Percentiles rank a stretch among this genome's conserved stretches.
phyloP scores from a whole-genome alignment of 2,797 vertebrate genomes.

The Phrynocephalus vlangalii region DNA sequence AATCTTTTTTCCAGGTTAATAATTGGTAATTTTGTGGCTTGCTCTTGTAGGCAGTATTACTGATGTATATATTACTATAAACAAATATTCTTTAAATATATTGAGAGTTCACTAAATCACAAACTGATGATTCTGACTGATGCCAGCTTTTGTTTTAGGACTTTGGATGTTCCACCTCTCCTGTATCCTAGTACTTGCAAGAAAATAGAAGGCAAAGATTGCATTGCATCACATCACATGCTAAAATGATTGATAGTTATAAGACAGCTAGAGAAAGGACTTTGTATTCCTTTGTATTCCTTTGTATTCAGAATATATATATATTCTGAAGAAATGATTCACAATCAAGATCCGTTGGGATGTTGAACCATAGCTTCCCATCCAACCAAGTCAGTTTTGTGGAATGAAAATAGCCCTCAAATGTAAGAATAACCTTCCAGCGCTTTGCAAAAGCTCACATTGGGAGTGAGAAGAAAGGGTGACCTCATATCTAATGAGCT shows the following conservation, averaged over 20 bases:
- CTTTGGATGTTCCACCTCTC: background rate
- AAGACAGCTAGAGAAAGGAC: background rate
- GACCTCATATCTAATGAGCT: no score
- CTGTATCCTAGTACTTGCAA: background rate
- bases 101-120: background rate
- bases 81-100: no score
- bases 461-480: no score
- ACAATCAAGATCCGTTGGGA: background rate
- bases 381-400: no score
- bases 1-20: background rate
- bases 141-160: background rate
- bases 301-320: background rate
- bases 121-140: slow-evolving; percentile 8
- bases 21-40: background rate
- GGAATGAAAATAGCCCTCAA: no score
- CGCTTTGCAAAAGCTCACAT: no score
- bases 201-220: background rate
- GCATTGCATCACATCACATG: background rate
- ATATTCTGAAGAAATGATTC: background rate
- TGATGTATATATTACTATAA: background rate
- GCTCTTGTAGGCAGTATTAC: background rate
- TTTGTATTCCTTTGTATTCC: background rate
- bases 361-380: background rate
- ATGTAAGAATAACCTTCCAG: no score
- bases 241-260: background rate